A percentile compares a stretch with the other conserved stretches of the same genome.
These are phyloP conservation scores for Lepilemur septentrionalis DNA, from an alignment of 2,797 vertebrate species.

Conservation along the genomic window DNA sequence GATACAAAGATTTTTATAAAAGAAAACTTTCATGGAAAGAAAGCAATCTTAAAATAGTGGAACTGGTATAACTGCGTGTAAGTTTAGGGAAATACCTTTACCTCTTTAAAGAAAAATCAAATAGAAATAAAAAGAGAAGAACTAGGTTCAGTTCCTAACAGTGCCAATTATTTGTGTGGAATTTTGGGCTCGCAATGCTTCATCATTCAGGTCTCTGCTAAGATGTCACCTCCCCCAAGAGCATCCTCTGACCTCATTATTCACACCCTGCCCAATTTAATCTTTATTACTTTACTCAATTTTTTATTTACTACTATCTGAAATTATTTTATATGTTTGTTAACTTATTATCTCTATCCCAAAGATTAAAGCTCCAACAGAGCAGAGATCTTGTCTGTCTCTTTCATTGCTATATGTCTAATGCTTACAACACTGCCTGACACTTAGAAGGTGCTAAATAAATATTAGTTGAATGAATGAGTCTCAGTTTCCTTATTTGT, in stretches of 20 bases:
- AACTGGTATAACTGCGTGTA: background rate
- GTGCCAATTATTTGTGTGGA: background rate
- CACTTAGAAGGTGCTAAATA: background rate
- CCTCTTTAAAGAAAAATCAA: slow-evolving; percentile 30
- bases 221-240: slow-evolving; percentile 24
- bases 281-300: background rate
- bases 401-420: background rate
- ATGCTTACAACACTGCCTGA: background rate
- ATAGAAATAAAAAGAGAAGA: slow-evolving; percentile 16
- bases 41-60: background rate
- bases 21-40: background rate
- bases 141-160: background rate
- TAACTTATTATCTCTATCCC: background rate
- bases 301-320: slow-evolving; percentile 18
- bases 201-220: background rate
- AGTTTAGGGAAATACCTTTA: background rate
- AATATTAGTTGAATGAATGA: background rate
- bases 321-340: slow-evolving; percentile 8
- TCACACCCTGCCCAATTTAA: background rate
- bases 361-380: background rate
- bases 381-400: background rate
- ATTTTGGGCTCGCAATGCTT: background rate
- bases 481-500: background rate
- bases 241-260: background rate
- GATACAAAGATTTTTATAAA: slow-evolving; percentile 49